phyloP scores from a whole-genome alignment of 2,113 vertebrate species.

The Pionites leucogaster region DNA sequence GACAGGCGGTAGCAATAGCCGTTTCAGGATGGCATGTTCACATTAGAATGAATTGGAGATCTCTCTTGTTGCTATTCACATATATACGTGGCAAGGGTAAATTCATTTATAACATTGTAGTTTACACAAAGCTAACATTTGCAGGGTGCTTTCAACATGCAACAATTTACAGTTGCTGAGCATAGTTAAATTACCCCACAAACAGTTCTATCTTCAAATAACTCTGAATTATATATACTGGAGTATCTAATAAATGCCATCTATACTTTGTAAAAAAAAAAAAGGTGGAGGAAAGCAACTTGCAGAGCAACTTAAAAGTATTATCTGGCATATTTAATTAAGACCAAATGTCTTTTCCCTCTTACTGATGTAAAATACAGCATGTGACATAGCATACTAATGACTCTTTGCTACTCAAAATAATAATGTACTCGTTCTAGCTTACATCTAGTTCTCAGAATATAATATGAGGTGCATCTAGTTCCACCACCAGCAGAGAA shows the following conservation, averaged over 20 bases:
- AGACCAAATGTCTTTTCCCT: not conserved
- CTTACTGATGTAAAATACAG: not conserved
- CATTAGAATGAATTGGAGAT: not conserved
- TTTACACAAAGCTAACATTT: not conserved
- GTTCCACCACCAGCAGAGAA: not conserved
- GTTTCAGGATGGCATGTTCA: not conserved
- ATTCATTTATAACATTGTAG: not conserved
- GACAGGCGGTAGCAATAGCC: not conserved
- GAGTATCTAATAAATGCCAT: not conserved
- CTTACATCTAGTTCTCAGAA: not conserved
- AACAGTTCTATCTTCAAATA: not conserved
- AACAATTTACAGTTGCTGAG: not conserved
- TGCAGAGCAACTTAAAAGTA: not conserved
- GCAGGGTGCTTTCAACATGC: not conserved
- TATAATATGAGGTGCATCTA: not conserved
- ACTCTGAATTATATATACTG: not conserved
- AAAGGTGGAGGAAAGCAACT: not conserved
- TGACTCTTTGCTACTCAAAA: not conserved
- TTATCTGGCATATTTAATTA: not conserved
- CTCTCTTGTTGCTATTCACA: not conserved
- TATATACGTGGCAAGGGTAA: not conserved
- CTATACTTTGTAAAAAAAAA: not conserved
- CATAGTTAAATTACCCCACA: not conserved
- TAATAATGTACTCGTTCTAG: not conserved
- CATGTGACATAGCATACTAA: not conserved